Base-by-base conservation (phyloP, 2,888 invertebrate species). In the Lepidochitona cinerea region DNA sequence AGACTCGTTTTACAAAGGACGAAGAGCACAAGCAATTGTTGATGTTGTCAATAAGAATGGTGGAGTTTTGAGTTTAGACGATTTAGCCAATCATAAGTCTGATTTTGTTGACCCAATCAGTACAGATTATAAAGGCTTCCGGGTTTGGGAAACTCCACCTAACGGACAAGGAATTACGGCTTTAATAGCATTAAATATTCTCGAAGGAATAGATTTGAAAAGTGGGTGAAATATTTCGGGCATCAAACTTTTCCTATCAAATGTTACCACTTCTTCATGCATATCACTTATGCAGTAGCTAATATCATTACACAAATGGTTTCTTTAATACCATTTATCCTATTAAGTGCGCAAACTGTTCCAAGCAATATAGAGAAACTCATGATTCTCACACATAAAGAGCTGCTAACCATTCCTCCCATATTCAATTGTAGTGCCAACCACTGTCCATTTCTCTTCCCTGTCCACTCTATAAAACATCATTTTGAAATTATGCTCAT, bases 91-190 rank as follows among this genome's bases (percentile, higher is more conserved):
- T 35, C 89, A 89, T 76, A 70, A 73, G 64, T 79, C 82, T 5
- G 85, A 86, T 6, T 78, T 76, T 66, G 88, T 83, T 26, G 82
- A 86, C 1, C 87, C 89, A 54, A 87, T 90, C 73, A 83, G 80
- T 72, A 75, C 79, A 1, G 83, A 87, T 70, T 89, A 88, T 74
- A 80, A 85, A 36, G 88, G 88, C 6, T 79, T 82, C 37, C 76
- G 83, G 59, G 83, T 91, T 1, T 91, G 89, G 88, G 90, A 91
- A 79, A 88, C 89, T 59, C 90, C 89, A 3, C 91, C 91, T 0
- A 91, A 88, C 81, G 89, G 90, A 1, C 90, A 90, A 74, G 91
- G 91, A 0, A 86, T 91, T n/a, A 86, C 88, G 3, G 89, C 89
- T 0, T 81, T 91, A 1, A 81, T 89, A 67, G 88, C 89, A 5